Evolutionary conservation across 2,797 vertebrate species (phyloP).

Genomic region (Heterohyrax brucei): DNA sequence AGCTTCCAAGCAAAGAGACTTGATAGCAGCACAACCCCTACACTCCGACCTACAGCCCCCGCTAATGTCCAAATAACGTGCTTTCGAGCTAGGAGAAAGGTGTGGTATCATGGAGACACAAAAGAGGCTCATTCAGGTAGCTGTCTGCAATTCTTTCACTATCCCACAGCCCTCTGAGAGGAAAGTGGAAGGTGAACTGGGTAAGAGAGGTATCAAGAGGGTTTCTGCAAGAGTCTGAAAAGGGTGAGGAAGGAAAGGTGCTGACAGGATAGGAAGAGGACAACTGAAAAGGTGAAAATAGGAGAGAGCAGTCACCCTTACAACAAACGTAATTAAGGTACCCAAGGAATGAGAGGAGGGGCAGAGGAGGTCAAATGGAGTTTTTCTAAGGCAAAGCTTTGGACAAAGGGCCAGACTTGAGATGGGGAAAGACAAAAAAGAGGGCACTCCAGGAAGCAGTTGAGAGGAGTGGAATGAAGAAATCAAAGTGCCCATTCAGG

Average conservation of each 20-base stretch:
- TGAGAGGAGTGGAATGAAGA: slow-evolving; percentile 47
- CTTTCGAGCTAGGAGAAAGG: background rate
- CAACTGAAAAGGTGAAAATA: background rate
- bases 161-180: background rate
- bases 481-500: slow-evolving; percentile 72
- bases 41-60: background rate
- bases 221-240: slow-evolving; percentile 29
- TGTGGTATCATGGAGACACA: background rate
- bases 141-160: background rate
- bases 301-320: background rate
- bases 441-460: slow-evolving; percentile 57
- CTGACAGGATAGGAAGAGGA: background rate
- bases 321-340: background rate
- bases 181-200: background rate
- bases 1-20: background rate
- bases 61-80: background rate
- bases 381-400: slow-evolving; percentile 50
- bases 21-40: background rate
- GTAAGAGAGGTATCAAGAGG: background rate
- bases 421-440: slow-evolving; percentile 70
- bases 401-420: slow-evolving; percentile 57
- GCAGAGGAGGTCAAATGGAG: slow-evolving; percentile 12
- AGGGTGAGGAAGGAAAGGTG: background rate
- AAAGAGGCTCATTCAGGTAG: background rate
- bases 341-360: background rate